A percentile compares a stretch with the other conserved stretches of the same genome.
Evolutionary conservation across 2,113 vertebrate genomes (phyloP).

Genomic region (Piaya cayana): DNA sequence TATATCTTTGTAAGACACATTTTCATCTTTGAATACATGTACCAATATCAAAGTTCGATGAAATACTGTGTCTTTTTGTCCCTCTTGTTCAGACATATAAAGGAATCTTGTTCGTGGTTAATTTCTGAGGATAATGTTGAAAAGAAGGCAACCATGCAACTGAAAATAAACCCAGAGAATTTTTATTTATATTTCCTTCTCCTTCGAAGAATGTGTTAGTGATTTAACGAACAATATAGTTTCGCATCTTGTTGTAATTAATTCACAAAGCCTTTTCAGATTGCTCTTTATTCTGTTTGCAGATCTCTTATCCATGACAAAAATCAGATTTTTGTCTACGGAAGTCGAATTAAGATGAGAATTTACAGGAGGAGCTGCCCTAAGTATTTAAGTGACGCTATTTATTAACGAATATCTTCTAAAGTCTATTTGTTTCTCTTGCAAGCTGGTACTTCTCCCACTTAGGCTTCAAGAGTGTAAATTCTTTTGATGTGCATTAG

Average conservation of each 20-base stretch:
- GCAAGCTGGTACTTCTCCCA: background rate
- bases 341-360: background rate
- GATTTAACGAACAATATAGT: background rate
- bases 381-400: background rate
- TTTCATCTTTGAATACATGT: background rate
- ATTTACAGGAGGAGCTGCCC: background rate
- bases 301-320: background rate
- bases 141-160: background rate
- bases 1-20: background rate
- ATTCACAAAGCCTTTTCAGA: background rate
- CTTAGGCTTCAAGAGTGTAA: background rate
- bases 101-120: background rate
- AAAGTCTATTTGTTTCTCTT: background rate
- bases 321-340: background rate
- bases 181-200: background rate
- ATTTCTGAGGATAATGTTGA: background rate
- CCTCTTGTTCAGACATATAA: background rate
- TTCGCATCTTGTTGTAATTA: background rate
- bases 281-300: background rate
- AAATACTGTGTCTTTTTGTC: background rate
- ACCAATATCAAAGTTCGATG: background rate
- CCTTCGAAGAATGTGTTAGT: background rate
- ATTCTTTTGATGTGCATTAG: background rate
- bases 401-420: background rate
- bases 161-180: background rate